Conservation (phyloP, 1,140 invertebrate species). For the Lepidurus couesii region DNA sequence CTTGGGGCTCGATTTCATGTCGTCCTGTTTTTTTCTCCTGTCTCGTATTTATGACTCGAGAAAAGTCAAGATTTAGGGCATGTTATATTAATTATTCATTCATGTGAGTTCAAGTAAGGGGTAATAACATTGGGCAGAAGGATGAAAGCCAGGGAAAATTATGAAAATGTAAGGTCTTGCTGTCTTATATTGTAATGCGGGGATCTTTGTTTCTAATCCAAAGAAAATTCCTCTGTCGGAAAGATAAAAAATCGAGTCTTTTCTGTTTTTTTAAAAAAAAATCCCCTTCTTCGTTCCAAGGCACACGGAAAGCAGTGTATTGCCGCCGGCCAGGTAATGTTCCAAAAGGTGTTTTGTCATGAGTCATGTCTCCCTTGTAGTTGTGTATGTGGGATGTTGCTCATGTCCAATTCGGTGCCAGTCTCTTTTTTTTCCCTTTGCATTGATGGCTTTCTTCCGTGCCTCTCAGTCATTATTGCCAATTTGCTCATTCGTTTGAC, state of each 20-base stretch:
- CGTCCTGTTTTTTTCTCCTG: not conserved
- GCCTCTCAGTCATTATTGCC: not conserved
- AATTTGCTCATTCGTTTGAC: not conserved
- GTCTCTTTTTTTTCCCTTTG: not conserved
- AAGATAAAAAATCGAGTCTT: too few relatives aligned
- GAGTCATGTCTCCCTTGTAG: not conserved
- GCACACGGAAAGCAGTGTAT: constrained; percentile 33
- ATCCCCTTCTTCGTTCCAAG: constrained; percentile 26
- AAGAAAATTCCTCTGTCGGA: too few relatives aligned
- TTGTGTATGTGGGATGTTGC: constrained; percentile 4
- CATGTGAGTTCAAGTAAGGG: not conserved
- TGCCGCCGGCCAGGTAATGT: constrained; percentile 34
- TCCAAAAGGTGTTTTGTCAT: not conserved
- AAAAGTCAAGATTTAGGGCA: not conserved
- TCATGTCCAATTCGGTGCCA: not conserved
- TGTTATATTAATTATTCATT: not conserved
- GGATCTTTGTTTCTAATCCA: too few relatives aligned
- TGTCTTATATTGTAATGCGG: too few relatives aligned
- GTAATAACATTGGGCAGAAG: not conserved
- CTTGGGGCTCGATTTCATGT: not conserved
- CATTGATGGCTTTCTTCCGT: not conserved
- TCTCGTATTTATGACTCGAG: not conserved
- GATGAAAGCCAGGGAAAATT: not conserved
- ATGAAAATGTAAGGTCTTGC: too few relatives aligned
- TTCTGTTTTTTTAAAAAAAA: not conserved